A percentile compares a stretch with the other conserved stretches of the same genome.
Evolutionary conservation across 2,888 invertebrate species (phyloP).

Genomic region (Steinernema carpocapsae): DNA sequence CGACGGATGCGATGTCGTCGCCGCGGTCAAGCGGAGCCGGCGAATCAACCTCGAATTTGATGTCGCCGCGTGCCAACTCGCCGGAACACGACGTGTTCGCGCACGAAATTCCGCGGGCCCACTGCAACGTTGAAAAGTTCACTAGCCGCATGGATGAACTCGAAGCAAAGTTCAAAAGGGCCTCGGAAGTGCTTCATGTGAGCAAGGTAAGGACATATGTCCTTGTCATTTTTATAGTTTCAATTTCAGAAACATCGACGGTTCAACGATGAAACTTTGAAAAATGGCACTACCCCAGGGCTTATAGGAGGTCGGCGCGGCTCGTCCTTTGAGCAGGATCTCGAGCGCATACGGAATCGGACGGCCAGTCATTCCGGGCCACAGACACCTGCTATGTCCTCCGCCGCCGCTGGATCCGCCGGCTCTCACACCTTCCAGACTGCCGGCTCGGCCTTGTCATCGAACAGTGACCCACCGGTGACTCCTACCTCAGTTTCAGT

Average conservation of each 20-base stretch:
- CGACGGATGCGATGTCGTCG: not conserved
- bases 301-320: not conserved
- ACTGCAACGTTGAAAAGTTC: not conserved
- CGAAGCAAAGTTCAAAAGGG: not conserved
- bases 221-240: not conserved
- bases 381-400: not conserved
- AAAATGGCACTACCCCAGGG: not conserved
- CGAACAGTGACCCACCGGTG: not conserved
- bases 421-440: not conserved
- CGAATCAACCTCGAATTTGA: constrained; percentile 13
- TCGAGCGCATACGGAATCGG: constrained; percentile 21
- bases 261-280: not conserved
- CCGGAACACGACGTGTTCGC: not conserved
- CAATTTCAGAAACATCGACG: constrained; percentile 6
- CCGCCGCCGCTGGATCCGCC: constrained; percentile 5
- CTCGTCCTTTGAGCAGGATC: constrained; percentile 23
- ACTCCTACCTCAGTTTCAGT: not conserved
- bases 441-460: not conserved
- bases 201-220: not conserved
- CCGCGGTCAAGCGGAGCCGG: not conserved
- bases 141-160: not conserved
- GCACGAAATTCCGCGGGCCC: not conserved
- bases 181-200: not conserved
- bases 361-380: not conserved
- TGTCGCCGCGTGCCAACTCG: constrained; percentile 11